Conservation (phyloP, 2,797 vertebrate species). For the Pseudochirops corinnae region DNA sequence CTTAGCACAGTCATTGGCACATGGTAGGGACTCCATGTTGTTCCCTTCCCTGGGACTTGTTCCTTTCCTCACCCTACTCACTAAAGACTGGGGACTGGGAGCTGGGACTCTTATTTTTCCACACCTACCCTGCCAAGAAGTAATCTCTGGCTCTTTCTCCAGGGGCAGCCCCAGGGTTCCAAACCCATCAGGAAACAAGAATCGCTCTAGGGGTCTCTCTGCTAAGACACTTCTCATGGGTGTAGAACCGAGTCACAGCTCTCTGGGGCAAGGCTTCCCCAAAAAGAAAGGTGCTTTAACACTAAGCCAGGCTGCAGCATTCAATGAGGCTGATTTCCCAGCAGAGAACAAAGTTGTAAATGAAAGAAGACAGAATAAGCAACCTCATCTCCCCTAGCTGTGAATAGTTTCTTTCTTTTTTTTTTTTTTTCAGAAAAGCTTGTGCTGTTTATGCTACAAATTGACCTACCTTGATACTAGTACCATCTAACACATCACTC, state of each 20-base stretch:
- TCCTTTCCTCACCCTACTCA: neutral
- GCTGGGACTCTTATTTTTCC: too few species aligned
- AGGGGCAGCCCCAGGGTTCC: neutral
- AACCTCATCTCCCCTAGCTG: neutral
- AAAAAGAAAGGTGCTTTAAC: neutral
- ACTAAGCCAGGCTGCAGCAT: neutral
- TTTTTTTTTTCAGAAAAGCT: neutral
- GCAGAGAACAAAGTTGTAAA: neutral
- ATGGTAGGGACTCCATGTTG: neutral
- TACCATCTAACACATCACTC: neutral
- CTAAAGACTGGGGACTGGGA: neutral
- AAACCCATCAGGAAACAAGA: neutral
- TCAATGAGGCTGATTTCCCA: neutral
- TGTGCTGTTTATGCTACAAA: neutral
- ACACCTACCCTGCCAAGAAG: neutral
- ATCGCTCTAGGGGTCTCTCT: neutral
- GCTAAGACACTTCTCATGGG: neutral
- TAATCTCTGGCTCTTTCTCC: neutral
- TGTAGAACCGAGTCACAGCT: neutral
- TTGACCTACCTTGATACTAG: neutral
- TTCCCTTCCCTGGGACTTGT: neutral
- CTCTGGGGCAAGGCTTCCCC: neutral
- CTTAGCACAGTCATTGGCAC: neutral
- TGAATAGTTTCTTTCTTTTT: neutral
- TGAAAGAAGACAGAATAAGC: neutral